Conservation (phyloP, 2,113 vertebrate genomes). For the Ia io region DNA sequence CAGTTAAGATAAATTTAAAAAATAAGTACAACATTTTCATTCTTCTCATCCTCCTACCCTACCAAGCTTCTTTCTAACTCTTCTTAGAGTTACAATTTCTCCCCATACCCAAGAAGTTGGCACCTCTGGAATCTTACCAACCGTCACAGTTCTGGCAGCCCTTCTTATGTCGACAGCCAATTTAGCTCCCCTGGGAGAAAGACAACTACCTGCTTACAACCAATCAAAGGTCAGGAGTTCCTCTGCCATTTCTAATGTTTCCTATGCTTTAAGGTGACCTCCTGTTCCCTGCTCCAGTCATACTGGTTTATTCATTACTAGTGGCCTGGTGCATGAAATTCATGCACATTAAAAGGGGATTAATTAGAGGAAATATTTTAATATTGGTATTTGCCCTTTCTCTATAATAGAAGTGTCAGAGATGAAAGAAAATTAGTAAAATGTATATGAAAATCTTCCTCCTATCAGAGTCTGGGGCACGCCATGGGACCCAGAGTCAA, state of each 20-base stretch:
- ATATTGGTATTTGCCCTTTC: too few relatives aligned
- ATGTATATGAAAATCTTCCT: too few relatives aligned
- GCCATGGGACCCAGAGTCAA: too few relatives aligned
- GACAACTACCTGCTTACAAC: background rate
- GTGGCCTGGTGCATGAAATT: too few relatives aligned
- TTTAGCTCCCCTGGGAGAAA: background rate
- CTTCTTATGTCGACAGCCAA: background rate
- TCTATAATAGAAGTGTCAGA: too few relatives aligned
- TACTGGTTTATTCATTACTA: background rate
- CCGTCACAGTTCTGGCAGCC: background rate
- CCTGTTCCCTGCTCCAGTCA: background rate
- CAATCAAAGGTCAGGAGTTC: background rate
- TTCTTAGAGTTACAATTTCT: background rate
- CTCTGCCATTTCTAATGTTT: background rate
- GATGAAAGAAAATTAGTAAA: too few relatives aligned
- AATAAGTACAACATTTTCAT: background rate
- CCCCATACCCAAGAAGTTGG: background rate
- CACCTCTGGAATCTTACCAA: background rate
- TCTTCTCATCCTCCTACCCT: background rate
- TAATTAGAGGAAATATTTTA: too few relatives aligned
- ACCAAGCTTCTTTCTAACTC: background rate
- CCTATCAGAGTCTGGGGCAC: too few relatives aligned
- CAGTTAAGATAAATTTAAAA: background rate
- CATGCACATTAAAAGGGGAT: too few relatives aligned
- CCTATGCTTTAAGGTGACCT: background rate